Evolutionary conservation across 2,888 invertebrate genomes (phyloP), one percentile per base, ranked within the genome.

Genomic region (Beris chalybata): DNA sequence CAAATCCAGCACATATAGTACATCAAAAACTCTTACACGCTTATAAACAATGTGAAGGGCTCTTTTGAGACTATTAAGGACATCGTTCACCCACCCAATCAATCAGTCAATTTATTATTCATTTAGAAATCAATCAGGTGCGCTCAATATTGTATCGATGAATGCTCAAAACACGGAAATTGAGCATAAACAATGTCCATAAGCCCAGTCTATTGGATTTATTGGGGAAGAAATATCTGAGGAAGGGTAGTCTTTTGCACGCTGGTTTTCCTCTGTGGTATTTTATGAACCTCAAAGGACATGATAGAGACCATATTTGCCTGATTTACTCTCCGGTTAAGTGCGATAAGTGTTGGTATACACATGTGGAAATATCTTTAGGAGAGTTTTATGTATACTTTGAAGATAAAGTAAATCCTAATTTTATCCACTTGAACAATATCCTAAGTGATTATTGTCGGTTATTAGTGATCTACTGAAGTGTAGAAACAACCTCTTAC

Each of bases 161-260:
- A 64, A 54, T 64, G 64, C 64, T 64, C 64, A 64, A 64, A 64
- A 52, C 54, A 54, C 45, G 64, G 64, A 64, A 64, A 64, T 61
- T 64, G 64, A 64, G 64, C 64, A 64, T 45, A 64, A 64, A 64
- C 64, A 64, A 54, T 54, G 64, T 64, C 52, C 61, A 50, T 61
- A 61, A 52, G 61, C 50, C 52, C 15, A 50, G 32, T 22, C 52
- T 32, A 38, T 52, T 61, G 11, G 22, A 30, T 15, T 30, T 13
- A 7, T 52, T 22, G 4, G 31, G 50, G 48, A 50, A 32, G 30
- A 29, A 32, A 48, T 15, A 22, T 15, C 7, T 15, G n/a, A 47
- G 22, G n/a, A 30, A n/a, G 48, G n/a, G 6, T n/a, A n/a, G 3
- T 12, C 44, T 44, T 15, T 12, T 7, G n/a, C 3, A n/a, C 15